Conservation (phyloP, 2,113 vertebrate genomes). For the Varanus komodoensis region DNA sequence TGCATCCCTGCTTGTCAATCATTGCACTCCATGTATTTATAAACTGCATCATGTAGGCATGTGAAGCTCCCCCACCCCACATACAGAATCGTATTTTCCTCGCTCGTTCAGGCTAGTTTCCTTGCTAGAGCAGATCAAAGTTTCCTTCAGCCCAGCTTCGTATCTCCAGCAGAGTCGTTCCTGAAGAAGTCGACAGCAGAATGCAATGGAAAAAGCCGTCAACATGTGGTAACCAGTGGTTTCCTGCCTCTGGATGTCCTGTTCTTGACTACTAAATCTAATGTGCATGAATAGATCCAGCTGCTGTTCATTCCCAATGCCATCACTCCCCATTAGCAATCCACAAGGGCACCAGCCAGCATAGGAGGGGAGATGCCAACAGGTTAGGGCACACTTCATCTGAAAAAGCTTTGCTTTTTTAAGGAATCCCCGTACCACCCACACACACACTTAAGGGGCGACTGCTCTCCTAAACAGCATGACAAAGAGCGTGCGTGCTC, state of each 20-base stretch:
- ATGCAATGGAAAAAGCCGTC: not conserved
- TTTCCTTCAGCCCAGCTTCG: not conserved
- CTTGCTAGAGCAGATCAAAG: not conserved
- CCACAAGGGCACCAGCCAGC: too few relatives aligned
- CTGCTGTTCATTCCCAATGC: not conserved
- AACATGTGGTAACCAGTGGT: not conserved
- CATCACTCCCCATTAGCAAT: not conserved
- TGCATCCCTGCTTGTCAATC: not conserved
- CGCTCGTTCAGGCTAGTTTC: not conserved
- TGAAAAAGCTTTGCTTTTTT: too few relatives aligned
- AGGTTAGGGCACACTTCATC: too few relatives aligned
- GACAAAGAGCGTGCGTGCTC: not conserved
- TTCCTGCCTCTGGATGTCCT: not conserved
- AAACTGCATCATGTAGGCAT: too few relatives aligned
- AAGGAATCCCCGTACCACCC: too few relatives aligned
- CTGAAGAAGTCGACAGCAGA: too few relatives aligned
- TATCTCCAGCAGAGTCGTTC: not conserved
- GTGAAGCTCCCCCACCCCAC: too few relatives aligned
- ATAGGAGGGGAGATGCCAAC: too few relatives aligned
- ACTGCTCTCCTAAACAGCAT: not conserved
- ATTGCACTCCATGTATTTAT: not conserved
- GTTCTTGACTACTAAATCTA: too few relatives aligned
- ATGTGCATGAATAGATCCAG: too few relatives aligned
- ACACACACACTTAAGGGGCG: not conserved
- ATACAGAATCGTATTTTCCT: not conserved